These are phyloP conservation scores for Hymenopus coronatus DNA, from an alignment of 2,888 invertebrate species.

Conservation along the genomic window DNA sequence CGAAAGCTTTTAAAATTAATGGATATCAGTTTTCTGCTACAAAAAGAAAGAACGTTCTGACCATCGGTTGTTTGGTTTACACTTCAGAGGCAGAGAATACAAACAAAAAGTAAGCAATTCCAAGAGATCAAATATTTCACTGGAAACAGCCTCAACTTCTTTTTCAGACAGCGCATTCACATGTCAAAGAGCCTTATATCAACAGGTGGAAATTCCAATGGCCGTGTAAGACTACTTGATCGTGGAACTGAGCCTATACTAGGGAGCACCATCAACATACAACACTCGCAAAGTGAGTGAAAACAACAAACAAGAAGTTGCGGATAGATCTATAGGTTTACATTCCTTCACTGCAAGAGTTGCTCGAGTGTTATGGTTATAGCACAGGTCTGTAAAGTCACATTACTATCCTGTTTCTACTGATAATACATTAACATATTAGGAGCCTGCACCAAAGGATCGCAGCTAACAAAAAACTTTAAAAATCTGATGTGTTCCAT, in stretches of 20 bases:
- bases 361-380: no score
- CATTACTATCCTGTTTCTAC: no score
- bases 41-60: background rate
- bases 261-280: background rate
- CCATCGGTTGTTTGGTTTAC: background rate
- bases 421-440: no score
- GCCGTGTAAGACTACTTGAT: background rate
- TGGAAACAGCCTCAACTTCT: background rate
- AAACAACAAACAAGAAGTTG: background rate
- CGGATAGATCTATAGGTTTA: no score
- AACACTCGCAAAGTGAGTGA: background rate
- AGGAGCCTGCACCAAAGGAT: no score
- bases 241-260: background rate
- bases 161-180: background rate
- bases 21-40: background rate
- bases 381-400: no score
- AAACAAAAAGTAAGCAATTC: background rate
- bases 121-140: background rate
- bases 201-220: background rate
- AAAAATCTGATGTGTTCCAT: no score
- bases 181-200: constrained; percentile 1
- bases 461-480: no score
- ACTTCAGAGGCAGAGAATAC: background rate
- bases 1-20: background rate
- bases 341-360: no score